Evolutionary conservation across 2,797 vertebrate species (phyloP).

Genomic region (Chelonia mydas): DNA sequence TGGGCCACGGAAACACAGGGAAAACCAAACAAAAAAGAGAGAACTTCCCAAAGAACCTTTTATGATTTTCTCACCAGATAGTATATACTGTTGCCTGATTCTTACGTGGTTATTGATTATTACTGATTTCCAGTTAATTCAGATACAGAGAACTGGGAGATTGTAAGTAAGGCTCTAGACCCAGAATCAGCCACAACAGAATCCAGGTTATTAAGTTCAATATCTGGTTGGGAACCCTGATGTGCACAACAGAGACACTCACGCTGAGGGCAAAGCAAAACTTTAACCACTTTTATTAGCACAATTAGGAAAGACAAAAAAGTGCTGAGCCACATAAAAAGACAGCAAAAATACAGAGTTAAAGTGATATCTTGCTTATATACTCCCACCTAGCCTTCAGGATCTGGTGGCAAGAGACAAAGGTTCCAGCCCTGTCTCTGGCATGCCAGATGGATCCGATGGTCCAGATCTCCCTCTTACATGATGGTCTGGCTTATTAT

Average conservation of each 20-base stretch:
- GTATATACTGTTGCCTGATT: neutral
- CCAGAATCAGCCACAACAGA: neutral
- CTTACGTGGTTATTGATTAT: neutral
- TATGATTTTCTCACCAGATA: slow-evolving; percentile 37
- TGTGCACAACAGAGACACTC: neutral
- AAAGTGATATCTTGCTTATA: neutral
- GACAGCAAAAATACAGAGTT: neutral
- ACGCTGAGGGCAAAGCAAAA: neutral
- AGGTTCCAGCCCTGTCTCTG: neutral
- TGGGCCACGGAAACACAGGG: neutral
- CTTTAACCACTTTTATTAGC: neutral
- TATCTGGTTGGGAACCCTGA: neutral
- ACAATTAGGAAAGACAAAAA: neutral
- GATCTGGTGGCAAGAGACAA: neutral
- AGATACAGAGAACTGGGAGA: neutral
- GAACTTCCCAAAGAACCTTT: slow-evolving; percentile 9
- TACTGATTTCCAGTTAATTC: neutral
- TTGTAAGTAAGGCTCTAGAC: neutral
- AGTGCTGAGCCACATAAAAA: neutral
- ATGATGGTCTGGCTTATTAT: neutral
- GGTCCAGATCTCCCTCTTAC: neutral
- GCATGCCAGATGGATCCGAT: neutral
- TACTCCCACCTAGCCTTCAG: neutral
- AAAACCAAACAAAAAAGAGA: slow-evolving; percentile 23
- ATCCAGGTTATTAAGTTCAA: neutral